A percentile compares a stretch with the other conserved stretches of the same genome.
Evolutionary conservation across 2,888 invertebrate species (phyloP).

Genomic region (Mycalesis mineus): DNA sequence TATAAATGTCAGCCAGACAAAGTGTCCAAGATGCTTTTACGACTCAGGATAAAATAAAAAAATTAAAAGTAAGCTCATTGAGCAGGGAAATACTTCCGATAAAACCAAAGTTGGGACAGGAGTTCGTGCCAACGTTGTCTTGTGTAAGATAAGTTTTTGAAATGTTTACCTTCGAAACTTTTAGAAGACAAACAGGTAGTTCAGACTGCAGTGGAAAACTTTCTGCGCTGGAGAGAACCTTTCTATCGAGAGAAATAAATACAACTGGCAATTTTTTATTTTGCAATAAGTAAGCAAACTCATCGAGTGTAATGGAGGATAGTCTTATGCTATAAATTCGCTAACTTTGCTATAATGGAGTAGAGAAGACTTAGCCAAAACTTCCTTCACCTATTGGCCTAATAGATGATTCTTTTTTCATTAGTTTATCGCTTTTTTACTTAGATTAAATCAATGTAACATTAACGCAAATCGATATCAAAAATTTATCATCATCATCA

Average conservation of each 20-base stretch:
- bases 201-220: not conserved
- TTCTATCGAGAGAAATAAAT: not conserved
- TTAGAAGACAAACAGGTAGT: slow-evolving; percentile 6
- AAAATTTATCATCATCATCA: too few relatives aligned
- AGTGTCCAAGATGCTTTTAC: too few relatives aligned
- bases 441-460: too few relatives aligned
- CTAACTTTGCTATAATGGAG: too few relatives aligned
- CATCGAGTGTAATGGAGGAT: too few relatives aligned
- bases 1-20: too few relatives aligned
- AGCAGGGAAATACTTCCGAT: not conserved
- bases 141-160: slow-evolving; percentile 3
- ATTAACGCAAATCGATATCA: too few relatives aligned
- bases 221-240: not conserved
- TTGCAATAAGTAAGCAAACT: not conserved
- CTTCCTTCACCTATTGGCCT: too few relatives aligned
- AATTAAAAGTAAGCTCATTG: not conserved
- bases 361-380: too few relatives aligned
- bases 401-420: too few relatives aligned
- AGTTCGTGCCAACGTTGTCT: not conserved
- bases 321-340: too few relatives aligned
- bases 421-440: too few relatives aligned
- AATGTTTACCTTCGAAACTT: slow-evolving; percentile 10
- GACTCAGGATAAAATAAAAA: not conserved
- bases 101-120: not conserved
- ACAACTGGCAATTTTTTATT: not conserved